A percentile compares a stretch with the other conserved stretches of the same genome.
phyloP scores from a whole-genome alignment of 2,113 vertebrate genomes.

The Phocoena phocoena region DNA sequence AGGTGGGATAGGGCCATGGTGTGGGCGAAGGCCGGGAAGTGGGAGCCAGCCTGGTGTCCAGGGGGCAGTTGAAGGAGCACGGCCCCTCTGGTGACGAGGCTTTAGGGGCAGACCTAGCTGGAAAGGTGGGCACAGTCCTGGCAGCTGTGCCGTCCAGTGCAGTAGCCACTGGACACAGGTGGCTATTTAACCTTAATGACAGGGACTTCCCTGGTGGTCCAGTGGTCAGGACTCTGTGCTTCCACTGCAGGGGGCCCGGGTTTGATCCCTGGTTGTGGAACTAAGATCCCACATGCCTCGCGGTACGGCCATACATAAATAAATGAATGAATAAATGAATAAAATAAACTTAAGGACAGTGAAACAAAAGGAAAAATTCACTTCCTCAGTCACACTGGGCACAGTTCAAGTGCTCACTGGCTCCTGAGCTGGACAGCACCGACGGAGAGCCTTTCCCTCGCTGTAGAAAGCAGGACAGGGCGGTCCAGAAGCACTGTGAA shows the following conservation, averaged over 20 bases:
- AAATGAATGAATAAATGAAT: no score
- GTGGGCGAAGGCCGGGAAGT: not conserved
- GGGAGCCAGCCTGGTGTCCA: not conserved
- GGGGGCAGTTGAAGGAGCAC: not conserved
- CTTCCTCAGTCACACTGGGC: not conserved
- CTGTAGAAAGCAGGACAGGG: not conserved
- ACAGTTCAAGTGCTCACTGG: not conserved
- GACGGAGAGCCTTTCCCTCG: not conserved
- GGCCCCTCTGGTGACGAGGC: not conserved
- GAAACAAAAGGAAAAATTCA: not conserved
- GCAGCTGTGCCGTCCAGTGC: not conserved
- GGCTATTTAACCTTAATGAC: not conserved
- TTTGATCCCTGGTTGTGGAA: not conserved
- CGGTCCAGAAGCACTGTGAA: not conserved
- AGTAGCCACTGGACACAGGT: not conserved
- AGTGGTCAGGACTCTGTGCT: no score
- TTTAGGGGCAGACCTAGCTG: not conserved
- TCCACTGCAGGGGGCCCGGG: not conserved
- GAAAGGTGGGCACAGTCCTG: not conserved
- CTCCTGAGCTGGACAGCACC: not conserved
- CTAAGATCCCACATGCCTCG: not conserved
- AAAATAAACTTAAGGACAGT: not conserved
- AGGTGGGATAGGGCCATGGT: fast-evolving
- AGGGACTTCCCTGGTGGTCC: no score
- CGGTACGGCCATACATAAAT: not conserved